These are phyloP conservation scores for Nothobranchius kuhntae DNA, from an alignment of 2,113 vertebrate genomes.

Conservation along the genomic window DNA sequence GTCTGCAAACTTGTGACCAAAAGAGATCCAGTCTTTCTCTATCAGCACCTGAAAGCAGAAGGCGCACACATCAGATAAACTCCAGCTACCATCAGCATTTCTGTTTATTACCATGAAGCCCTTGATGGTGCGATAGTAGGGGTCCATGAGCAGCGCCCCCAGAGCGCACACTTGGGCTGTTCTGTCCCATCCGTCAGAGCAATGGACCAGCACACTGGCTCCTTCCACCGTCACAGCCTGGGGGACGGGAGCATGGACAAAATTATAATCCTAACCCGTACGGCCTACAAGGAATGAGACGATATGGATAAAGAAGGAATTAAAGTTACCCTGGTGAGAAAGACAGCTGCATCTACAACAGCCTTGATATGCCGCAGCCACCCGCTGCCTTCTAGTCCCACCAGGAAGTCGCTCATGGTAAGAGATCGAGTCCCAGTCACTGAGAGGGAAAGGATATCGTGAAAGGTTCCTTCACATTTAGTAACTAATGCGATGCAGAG, in stretches of 20 bases:
- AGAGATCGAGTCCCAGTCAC: conserved; percentile 88
- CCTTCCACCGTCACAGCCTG: conserved; percentile 91
- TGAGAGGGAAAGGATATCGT: conserved; percentile 30
- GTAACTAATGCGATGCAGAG: background rate
- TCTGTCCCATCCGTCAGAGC: conserved; percentile 97
- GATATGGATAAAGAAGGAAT: background rate
- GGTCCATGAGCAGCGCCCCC: conserved; percentile 90
- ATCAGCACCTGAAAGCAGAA: conserved; percentile 87
- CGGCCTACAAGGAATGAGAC: background rate
- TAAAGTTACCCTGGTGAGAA: conserved; percentile 86
- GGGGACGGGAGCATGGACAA: background rate
- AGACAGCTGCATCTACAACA: conserved; percentile 90
- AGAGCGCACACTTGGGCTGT: conserved; percentile 97
- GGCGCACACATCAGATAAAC: background rate
- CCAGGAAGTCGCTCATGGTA: conserved; percentile 89
- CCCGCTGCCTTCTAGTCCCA: conserved; percentile 90
- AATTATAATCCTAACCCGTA: background rate
- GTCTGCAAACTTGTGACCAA: conserved; percentile 98
- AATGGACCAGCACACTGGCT: conserved; percentile 94
- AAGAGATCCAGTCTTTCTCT: conserved; percentile 99
- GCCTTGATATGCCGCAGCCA: conserved; percentile 97
- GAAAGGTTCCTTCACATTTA: background rate
- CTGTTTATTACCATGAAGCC: conserved; percentile 89
- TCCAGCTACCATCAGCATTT: background rate
- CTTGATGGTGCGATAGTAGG: conserved; percentile 94